These are phyloP conservation scores for Drosophila rubida DNA, from an alignment of 2,888 invertebrate genomes.

Conservation along the genomic window DNA sequence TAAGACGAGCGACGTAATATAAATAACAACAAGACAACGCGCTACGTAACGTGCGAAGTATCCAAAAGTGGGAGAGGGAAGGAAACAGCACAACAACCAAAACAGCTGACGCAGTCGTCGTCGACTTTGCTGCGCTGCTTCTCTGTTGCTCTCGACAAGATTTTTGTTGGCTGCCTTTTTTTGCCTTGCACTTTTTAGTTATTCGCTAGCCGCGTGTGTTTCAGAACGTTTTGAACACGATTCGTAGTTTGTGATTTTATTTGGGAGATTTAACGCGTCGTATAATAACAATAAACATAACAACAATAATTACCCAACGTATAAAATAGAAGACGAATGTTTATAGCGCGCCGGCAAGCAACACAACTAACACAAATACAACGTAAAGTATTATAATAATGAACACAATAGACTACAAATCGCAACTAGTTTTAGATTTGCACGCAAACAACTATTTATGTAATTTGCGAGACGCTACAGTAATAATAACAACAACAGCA, in stretches of 20 bases:
- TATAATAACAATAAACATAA: conserved; percentile 1
- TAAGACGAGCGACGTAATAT: conserved; percentile 49
- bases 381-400: conserved; percentile 67
- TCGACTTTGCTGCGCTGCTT: conserved; percentile 16
- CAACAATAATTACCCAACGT: conserved; percentile 59
- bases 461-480: conserved; percentile 38
- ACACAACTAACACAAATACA: conserved; percentile 56
- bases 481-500: conserved; percentile 38
- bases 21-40: conserved; percentile 32
- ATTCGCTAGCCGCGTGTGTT: conserved; percentile 59
- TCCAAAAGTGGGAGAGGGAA: background rate
- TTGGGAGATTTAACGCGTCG: conserved; percentile 61
- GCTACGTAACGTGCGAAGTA: conserved; percentile 33
- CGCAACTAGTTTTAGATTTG: conserved; percentile 17
- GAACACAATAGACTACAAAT: conserved; percentile 25
- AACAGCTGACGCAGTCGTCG: conserved; percentile 68
- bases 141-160: conserved; percentile 42
- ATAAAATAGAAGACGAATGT: conserved; percentile 54
- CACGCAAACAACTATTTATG: conserved; percentile 53
- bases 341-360: conserved; percentile 44
- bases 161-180: conserved; percentile 36
- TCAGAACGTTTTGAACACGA: conserved; percentile 61
- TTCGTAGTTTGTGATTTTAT: conserved; percentile 26
- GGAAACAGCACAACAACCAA: conserved; percentile 21
- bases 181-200: conserved; percentile 77